Evolutionary conservation across 2,888 invertebrate species (phyloP).

Genomic region (Tanypteryx hageni): DNA sequence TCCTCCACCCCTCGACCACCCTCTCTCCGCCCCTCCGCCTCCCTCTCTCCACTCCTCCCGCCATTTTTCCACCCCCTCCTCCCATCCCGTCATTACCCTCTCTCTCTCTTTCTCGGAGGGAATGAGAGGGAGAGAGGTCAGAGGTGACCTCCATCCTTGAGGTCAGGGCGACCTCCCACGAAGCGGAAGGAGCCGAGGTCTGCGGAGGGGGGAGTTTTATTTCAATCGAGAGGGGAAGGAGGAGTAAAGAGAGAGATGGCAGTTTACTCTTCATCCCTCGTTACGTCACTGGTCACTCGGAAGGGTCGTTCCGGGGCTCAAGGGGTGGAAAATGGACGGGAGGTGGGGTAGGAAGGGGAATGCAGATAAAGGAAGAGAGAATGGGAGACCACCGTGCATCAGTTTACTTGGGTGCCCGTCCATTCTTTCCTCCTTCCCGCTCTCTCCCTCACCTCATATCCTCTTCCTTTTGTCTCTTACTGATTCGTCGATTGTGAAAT

Average conservation of each 20-base stretch:
- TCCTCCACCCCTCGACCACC: neutral
- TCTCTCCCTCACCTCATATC: no score
- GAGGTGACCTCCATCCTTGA: conserved; percentile 48
- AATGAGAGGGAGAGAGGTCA: conserved; percentile 10
- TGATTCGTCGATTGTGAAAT: neutral
- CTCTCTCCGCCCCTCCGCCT: neutral
- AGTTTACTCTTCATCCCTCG: neutral
- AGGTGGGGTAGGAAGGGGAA: no score
- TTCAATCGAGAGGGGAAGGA: neutral
- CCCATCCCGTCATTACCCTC: neutral
- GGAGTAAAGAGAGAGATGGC: neutral
- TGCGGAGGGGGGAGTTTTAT: neutral
- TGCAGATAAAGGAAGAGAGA: neutral
- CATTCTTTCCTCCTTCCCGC: neutral
- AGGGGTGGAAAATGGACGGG: neutral
- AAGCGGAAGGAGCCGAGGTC: conserved; percentile 4
- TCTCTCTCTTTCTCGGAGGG: neutral
- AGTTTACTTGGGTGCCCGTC: neutral
- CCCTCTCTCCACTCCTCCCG: neutral
- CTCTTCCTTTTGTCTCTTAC: neutral
- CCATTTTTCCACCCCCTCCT: neutral
- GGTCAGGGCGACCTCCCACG: conserved; percentile 59
- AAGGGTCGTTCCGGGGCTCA: neutral
- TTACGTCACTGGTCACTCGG: neutral
- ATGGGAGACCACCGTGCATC: neutral